Evolutionary conservation across 1,140 invertebrate genomes (phyloP).

Genomic region (Cotesia vestalis): DNA sequence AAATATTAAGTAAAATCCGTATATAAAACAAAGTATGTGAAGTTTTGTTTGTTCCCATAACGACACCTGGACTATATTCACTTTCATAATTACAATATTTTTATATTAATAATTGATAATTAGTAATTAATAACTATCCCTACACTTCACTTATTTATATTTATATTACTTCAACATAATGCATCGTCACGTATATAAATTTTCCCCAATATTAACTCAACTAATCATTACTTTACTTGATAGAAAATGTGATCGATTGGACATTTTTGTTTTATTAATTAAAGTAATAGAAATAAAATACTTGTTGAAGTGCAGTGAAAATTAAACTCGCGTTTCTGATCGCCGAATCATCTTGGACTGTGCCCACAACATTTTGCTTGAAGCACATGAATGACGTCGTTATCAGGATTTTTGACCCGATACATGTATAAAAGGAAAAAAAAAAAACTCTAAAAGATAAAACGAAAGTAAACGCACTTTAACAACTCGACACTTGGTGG

Average conservation of each 20-base stretch:
- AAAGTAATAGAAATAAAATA: not conserved
- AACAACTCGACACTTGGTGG: not conserved
- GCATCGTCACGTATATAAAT: too few relatives aligned
- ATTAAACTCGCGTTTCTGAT: not conserved
- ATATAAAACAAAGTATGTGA: conserved; percentile 64
- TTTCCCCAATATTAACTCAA: too few relatives aligned
- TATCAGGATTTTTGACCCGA: conserved; percentile 16
- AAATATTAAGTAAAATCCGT: conserved; percentile 66
- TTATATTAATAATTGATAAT: not conserved
- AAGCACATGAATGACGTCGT: not conserved
- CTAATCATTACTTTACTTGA: too few relatives aligned
- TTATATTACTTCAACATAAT: too few relatives aligned
- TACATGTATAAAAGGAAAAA: not conserved
- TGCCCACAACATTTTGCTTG: not conserved
- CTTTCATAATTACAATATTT: conserved; percentile 28
- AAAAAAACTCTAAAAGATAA: not conserved
- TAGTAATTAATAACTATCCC: not conserved
- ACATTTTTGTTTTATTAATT: not conserved
- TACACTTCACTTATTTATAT: not conserved
- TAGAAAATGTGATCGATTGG: too few relatives aligned
- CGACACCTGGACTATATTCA: conserved; percentile 64
- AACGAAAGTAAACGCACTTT: not conserved
- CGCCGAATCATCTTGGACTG: not conserved
- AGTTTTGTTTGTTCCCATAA: conserved; percentile 63
- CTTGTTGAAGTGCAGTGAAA: too few relatives aligned